Evolutionary conservation across 2,888 invertebrate species (phyloP), one percentile per base, ranked within the genome.

Genomic region (Heliconius sara): DNA sequence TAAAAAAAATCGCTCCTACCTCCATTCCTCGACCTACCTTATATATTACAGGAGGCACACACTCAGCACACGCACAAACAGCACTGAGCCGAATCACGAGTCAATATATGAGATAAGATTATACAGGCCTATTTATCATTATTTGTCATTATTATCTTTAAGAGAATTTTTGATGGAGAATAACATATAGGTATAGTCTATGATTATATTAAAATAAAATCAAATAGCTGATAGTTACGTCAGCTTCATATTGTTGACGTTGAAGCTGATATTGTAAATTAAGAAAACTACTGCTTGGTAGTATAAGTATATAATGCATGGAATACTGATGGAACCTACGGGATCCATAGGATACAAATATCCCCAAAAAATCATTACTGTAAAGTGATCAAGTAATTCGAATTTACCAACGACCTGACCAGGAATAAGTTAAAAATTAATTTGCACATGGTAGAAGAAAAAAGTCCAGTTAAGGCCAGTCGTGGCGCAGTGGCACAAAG

Each of bases 61-160:
- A 57, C 79, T 65, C 76, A 34, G 52, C 78, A 30, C 63, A 67
- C 75, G 78, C 78, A 79, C 80, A 76, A 52, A 70, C 75, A 39
- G 79, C 63, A 83, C 83, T 83, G 83, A 81, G 73, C 71, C 77
- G 80, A 77, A 82, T 83, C 83, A 83, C 82, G 82, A 83, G 83
- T 78, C 80, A 73, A 81, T 81, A 78, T 52, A 78, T 52, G 16
- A 30, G 83, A 83, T 83, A 80, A 83, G 83, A 82, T 83, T 78
- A 73, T 47, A 22, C n/a, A 19, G 60, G 39, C 63, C 63, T 65
- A 74, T 43, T 66, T 80, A 76, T 79, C 79, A 47, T 43, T 52
- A 67, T 57, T 74, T 74, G 52, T 74, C 57, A 52, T 34, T 75
- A 65, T 47, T 65, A 73, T 73, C 60, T 57, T 16, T 30, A 52